Evolutionary conservation across 2,113 vertebrate species (phyloP), one percentile per base, ranked within the genome.

Genomic region (Galbula dea): DNA sequence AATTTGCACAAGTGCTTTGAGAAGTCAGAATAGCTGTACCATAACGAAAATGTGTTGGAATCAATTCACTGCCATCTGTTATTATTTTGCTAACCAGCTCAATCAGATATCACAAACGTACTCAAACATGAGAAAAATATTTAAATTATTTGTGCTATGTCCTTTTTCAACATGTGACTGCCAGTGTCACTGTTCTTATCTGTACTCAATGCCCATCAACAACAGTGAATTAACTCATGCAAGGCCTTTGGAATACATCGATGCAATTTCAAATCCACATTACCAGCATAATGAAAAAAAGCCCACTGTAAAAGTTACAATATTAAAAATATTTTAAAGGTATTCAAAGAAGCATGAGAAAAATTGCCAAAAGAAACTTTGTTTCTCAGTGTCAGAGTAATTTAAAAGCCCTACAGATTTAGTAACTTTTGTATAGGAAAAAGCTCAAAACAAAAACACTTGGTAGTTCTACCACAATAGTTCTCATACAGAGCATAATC

Each of bases 11-110:
- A 83, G 84, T 58, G 51, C 82, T 52, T 45, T 12, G 24, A 91
- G 72, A 67, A 90, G 85, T 86, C 20, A 0, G 43, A 89, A 61
- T 74, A 83, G 89, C 85, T 91, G 87, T 30, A 69, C 75, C 65
- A 3, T 79, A 66, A 74, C 29, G 75, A 80, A 87, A 95, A 89
- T 1, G 1, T 63, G 82, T 59, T 96, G 96, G 95, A 96, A 95
- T 54, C 75, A 95, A 94, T 95, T 95, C 94, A 41, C 77, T 96
- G 91, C 96, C 96, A 96, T 96, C 96, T 96, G 96, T 95, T 93
- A 96, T 85, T 96, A 92, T 95, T 96, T 96, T 95, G 82, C 84
- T 95, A 89, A 94, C 87, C 87, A 87, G 83, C 63, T 96, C 87
- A 51, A 96, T 94, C 95, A 96, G 94, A 85, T 94, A 94, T 91